A percentile compares a stretch with the other conserved stretches of the same genome.
Conservation (phyloP, 1,140 invertebrate species). For the Caenorhabditis latens region DNA sequence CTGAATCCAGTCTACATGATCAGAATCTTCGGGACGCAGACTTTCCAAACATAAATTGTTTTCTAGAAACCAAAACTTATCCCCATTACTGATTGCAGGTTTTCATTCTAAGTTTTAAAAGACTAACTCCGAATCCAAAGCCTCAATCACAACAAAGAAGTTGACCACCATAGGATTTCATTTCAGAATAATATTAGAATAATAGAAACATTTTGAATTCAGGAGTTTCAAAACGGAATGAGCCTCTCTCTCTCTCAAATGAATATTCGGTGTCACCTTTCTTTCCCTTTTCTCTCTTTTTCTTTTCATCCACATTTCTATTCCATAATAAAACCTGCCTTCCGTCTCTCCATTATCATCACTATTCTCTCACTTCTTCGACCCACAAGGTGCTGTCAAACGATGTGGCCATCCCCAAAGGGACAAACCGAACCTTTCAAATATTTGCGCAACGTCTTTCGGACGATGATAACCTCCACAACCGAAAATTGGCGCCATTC, state of each 20-base stretch:
- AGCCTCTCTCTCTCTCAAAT: neutral
- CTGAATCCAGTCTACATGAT: no score
- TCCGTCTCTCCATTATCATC: slow-evolving; percentile 32
- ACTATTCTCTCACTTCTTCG: neutral
- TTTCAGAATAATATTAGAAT: no score
- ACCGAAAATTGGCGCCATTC: slow-evolving; percentile 29
- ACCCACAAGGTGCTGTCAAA: slow-evolving; percentile 26
- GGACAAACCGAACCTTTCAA: slow-evolving; percentile 42
- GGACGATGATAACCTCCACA: slow-evolving; percentile 29
- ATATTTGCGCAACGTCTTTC: slow-evolving; percentile 55
- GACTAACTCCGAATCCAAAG: no score
- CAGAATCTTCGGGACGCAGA: no score
- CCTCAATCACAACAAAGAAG: no score
- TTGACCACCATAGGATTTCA: no score
- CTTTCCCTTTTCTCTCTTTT: neutral
- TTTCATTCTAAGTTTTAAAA: no score
- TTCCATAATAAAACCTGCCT: slow-evolving; percentile 49
- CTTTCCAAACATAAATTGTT: no score
- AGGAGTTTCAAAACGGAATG: neutral
- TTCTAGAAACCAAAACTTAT: no score
- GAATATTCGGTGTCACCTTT: slow-evolving; percentile 35
- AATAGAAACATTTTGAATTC: no score
- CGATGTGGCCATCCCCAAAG: slow-evolving; percentile 41
- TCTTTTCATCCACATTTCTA: slow-evolving; percentile 1
- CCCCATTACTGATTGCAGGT: no score